phyloP scores from a whole-genome alignment of 2,888 invertebrate genomes.

The Polymixis lichenea region DNA sequence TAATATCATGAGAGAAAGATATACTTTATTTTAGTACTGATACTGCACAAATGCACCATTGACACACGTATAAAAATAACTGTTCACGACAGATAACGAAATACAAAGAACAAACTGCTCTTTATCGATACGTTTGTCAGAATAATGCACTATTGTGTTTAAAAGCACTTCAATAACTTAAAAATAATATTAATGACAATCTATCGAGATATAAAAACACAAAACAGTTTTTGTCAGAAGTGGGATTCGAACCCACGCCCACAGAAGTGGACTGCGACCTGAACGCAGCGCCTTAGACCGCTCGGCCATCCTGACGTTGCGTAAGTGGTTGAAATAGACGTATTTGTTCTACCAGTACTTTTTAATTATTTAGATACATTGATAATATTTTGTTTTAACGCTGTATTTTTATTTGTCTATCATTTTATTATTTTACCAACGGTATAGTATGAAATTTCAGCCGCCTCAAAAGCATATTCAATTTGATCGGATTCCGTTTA shows the following conservation, averaged over 20 bases:
- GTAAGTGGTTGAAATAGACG: accelerated
- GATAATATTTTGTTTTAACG: no score
- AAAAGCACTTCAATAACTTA: constrained; percentile 22
- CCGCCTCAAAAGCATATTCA: background rate
- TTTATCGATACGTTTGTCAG: constrained; percentile 21
- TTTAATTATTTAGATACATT: no score
- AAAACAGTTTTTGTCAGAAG: constrained; percentile 73
- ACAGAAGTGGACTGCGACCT: constrained; percentile 80
- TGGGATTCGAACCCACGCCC: constrained; percentile 80
- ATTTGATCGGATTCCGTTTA: background rate
- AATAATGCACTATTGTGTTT: constrained; percentile 30
- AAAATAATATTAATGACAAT: constrained; percentile 12
- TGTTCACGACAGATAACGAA: constrained; percentile 58
- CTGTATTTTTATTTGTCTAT: no score
- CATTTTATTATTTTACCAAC: no score
- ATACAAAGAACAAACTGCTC: constrained; percentile 47
- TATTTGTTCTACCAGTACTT: accelerated
- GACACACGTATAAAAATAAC: constrained; percentile 48
- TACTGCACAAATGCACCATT: constrained; percentile 47
- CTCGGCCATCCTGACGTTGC: constrained; percentile 76
- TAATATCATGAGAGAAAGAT: constrained; percentile 30
- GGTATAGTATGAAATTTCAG: background rate
- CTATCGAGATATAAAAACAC: constrained; percentile 22
- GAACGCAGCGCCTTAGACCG: constrained; percentile 80
- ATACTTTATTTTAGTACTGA: constrained; percentile 34